These are phyloP conservation scores for Solenopsis fugax DNA, from an alignment of 1,140 invertebrate genomes.

Conservation along the genomic window DNA sequence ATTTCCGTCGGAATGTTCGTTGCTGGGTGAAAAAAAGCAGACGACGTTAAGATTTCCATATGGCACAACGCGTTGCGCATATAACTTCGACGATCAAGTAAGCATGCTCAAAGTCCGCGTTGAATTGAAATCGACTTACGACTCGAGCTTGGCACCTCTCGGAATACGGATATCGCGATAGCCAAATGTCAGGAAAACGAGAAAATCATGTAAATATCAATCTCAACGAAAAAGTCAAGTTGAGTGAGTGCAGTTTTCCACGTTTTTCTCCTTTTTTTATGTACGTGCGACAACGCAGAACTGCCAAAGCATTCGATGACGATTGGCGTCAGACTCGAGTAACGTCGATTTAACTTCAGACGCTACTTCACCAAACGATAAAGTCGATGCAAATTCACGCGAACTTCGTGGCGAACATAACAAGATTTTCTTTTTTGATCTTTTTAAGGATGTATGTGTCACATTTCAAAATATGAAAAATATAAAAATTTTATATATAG, in stretches of 20 bases:
- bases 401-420: slow-evolving; percentile 9
- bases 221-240: background rate
- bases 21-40: background rate
- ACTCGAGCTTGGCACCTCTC: background rate
- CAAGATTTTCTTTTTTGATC: background rate
- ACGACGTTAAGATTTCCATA: slow-evolving; percentile 59
- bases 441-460: background rate
- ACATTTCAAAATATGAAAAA: no score
- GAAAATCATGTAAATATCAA: slow-evolving; percentile 21
- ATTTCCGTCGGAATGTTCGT: background rate
- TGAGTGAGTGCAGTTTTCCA: background rate
- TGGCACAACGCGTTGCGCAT: slow-evolving; percentile 66
- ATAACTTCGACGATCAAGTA: slow-evolving; percentile 60
- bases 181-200: slow-evolving; percentile 35
- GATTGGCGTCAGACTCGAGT: slow-evolving; percentile 1
- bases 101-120: slow-evolving; percentile 38
- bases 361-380: background rate
- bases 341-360: background rate
- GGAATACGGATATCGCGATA: slow-evolving; percentile 38
- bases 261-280: background rate
- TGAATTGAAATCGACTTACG: slow-evolving; percentile 70
- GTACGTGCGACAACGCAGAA: slow-evolving; percentile 2
- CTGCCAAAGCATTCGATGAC: background rate
- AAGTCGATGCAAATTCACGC: slow-evolving; percentile 26
- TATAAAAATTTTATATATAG: no score